Conservation (phyloP, 1,140 invertebrate genomes). For the Lamellibrachia luymesi region DNA sequence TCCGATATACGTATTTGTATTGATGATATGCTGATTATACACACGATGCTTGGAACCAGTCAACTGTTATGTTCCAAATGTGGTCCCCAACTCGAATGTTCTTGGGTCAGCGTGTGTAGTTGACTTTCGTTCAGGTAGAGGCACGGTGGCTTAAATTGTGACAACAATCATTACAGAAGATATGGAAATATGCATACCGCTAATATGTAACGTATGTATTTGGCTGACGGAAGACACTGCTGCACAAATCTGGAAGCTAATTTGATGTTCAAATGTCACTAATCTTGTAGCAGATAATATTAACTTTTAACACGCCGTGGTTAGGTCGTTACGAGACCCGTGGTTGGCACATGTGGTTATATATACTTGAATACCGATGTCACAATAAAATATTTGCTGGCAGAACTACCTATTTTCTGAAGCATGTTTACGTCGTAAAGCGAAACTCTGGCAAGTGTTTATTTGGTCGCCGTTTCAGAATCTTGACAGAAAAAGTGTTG, state of each 20-base stretch:
- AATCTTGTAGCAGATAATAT: not conserved
- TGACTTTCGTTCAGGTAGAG: not conserved
- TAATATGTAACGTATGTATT: not conserved
- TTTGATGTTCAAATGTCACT: not conserved
- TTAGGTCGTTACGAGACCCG: not conserved
- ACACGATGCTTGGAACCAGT: not conserved
- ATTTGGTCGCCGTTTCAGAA: no score
- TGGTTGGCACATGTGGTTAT: not conserved
- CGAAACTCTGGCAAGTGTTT: no score
- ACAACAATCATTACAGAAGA: not conserved
- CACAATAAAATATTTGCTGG: not conserved
- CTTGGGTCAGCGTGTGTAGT: not conserved
- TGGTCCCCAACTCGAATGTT: not conserved
- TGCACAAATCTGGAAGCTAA: not conserved
- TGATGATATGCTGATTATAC: not conserved
- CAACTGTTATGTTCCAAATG: not conserved
- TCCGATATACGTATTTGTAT: not conserved
- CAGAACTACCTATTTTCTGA: not conserved
- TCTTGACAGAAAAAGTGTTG: no score
- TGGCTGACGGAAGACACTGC: not conserved
- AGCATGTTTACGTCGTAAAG: not conserved
- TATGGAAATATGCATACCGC: not conserved
- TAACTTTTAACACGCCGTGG: not conserved
- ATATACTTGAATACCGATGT: not conserved
- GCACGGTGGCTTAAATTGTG: not conserved